phyloP scores from a whole-genome alignment of 2,888 invertebrate species.

The Sthenelais limicola region DNA sequence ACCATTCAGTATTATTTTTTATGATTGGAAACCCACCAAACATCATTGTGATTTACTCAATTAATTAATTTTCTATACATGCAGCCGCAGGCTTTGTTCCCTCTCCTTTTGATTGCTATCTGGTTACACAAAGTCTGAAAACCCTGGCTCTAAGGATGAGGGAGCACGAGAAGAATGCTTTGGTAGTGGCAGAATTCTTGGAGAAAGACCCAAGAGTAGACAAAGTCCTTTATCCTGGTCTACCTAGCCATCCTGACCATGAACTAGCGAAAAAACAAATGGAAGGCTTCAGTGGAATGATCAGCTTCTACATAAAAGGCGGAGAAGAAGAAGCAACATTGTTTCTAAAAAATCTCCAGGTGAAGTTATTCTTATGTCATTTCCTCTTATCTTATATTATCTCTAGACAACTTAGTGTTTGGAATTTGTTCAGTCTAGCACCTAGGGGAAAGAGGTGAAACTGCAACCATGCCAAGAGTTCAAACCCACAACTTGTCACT shows the following conservation, averaged over 20 bases:
- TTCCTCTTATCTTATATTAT: no score
- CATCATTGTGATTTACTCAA: no score
- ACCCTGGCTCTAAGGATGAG: conserved; percentile 71
- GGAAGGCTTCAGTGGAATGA: conserved; percentile 72
- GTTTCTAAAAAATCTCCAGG: conserved; percentile 68
- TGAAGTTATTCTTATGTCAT: conserved; percentile 44
- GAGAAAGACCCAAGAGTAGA: conserved; percentile 65
- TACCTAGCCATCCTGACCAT: conserved; percentile 70
- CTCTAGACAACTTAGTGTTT: no score
- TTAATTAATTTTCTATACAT: no score
- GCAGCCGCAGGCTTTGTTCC: conserved; percentile 93
- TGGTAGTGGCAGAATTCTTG: conserved; percentile 68
- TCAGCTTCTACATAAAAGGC: conserved; percentile 70
- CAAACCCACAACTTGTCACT: no score
- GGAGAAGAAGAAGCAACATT: conserved; percentile 62
- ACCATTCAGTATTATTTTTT: no score
- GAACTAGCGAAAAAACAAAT: conserved; percentile 70
- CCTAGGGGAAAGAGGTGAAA: not conserved
- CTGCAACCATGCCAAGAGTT: no score
- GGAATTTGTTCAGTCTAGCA: no score
- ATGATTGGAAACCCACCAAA: no score
- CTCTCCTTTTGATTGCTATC: conserved; percentile 95
- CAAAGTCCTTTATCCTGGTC: conserved; percentile 70
- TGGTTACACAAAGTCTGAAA: conserved; percentile 80
- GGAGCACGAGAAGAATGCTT: conserved; percentile 71